Base-by-base conservation (phyloP, 2,113 vertebrate species). In the Azemiops feae region DNA sequence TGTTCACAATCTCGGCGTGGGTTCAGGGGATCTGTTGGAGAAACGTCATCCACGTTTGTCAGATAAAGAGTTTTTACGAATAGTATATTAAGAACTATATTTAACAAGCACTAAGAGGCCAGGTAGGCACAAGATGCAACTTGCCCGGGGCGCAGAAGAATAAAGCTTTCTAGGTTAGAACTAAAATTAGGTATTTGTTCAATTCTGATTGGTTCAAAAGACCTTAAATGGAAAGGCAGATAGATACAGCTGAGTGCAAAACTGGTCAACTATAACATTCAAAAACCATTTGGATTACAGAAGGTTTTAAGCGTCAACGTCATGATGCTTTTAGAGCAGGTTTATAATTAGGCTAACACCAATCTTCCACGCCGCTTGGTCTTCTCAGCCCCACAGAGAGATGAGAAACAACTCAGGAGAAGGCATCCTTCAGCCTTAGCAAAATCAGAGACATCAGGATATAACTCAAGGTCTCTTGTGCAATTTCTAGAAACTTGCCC, bases 1-100 rank as follows among this genome's bases (percentile, higher is more conserved):
- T 95, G 97, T 97, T 98, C 98, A 97, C 22, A 90, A 97, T 97
- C 97, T 95, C 97, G 96, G 97, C 96, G 91, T 23, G 95, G 11
- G 23, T 94, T 95, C 96, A 96, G 95, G 96, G 95, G 95, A 94
- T 94, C 94, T 55, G 85, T 94, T 88, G 94, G 96, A 93, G 95
- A 95, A 53, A 39, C 43, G 93, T 96, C 93, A 94, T 94, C 85
- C 92, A 50, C 93, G 93, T 95, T 93, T 94, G 96, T 92, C 39
- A 94, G 89, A 94, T 94, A 92, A 94, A 85, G 91, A n/a, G 27
- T 87, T 52, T 92, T 81, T 4, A 1, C 10, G n/a, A 22, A 90
- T 64, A 89, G 74, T 64, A 64, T 92, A 94, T 94, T 96, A 95
- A 92, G 12, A 95, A 89, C 12, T 23, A 25, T 90, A 53, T 57